A percentile compares a stretch with the other conserved stretches of the same genome.
These are phyloP conservation scores for Lordiphosa clarofinis DNA, from an alignment of 1,140 invertebrate species.

Conservation along the genomic window DNA sequence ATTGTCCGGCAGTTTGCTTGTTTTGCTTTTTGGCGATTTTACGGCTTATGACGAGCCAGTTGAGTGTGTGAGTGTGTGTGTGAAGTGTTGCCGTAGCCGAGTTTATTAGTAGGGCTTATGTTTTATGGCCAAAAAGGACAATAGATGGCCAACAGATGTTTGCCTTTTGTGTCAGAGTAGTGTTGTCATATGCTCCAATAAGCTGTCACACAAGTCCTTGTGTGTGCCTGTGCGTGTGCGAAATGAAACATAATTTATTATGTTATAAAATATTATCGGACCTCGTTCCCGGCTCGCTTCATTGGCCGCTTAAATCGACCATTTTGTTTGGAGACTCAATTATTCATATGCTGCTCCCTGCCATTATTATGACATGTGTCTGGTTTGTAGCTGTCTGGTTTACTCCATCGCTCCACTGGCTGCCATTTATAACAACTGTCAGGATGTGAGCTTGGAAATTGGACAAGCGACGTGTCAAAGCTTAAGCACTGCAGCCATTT, in stretches of 20 bases:
- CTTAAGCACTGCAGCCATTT: slow-evolving; percentile 69
- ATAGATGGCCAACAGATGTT: slow-evolving; percentile 75
- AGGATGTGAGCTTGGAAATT: slow-evolving; percentile 63
- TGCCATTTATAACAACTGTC: slow-evolving; percentile 76
- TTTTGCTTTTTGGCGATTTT: slow-evolving; percentile 76
- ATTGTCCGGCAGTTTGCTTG: slow-evolving; percentile 68
- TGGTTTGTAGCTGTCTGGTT: slow-evolving; percentile 64
- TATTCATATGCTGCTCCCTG: slow-evolving; percentile 51
- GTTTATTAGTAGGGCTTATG: slow-evolving; percentile 77
- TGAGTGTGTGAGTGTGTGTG: slow-evolving; percentile 27
- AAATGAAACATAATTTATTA: slow-evolving; percentile 74
- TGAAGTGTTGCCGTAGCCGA: slow-evolving; percentile 64
- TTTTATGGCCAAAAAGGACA: slow-evolving; percentile 72
- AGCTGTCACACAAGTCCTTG: slow-evolving; percentile 57
- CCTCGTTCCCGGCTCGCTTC: slow-evolving; percentile 46
- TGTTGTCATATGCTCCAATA: slow-evolving; percentile 75
- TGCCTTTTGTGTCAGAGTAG: slow-evolving; percentile 63
- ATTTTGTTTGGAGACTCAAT: slow-evolving; percentile 71
- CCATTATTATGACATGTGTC: slow-evolving; percentile 71
- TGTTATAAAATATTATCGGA: slow-evolving; percentile 76
- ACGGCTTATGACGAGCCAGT: slow-evolving; percentile 72
- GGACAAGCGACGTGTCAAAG: slow-evolving; percentile 56
- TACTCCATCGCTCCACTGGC: slow-evolving; percentile 21
- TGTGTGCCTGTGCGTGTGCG: slow-evolving; percentile 1
- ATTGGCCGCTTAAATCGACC: slow-evolving; percentile 74